Conservation (phyloP, 2,797 vertebrate species). For the Rhinichthys osculus region DNA sequence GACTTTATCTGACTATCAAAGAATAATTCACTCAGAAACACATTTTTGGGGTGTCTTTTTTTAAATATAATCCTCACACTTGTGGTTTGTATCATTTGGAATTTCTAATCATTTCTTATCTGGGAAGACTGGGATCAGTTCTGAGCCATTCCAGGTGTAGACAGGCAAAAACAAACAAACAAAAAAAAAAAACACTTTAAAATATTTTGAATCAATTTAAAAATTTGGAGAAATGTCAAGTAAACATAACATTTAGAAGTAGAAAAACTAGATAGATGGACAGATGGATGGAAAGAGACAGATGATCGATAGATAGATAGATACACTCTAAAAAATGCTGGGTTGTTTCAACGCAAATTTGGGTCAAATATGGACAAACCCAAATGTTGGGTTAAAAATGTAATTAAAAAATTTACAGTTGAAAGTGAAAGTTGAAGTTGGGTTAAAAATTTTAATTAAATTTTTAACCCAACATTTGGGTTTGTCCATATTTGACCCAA, state of each 20-base stretch:
- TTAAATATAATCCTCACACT: not conserved
- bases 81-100: not conserved
- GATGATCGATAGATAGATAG: not conserved
- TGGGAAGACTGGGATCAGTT: not conserved
- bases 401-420: too few species aligned
- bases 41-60: not conserved
- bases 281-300: too few species aligned
- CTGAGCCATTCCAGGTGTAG: not conserved
- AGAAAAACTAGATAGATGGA: not conserved
- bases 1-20: conserved; percentile 1
- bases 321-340: too few species aligned
- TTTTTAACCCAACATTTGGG: too few species aligned
- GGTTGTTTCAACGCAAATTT: too few species aligned
- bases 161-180: not conserved
- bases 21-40: not conserved
- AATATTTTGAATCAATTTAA: not conserved
- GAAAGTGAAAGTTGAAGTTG: too few species aligned
- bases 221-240: not conserved
- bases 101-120: not conserved
- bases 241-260: not conserved
- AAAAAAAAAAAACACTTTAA: too few species aligned
- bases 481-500: too few species aligned
- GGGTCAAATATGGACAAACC: too few species aligned
- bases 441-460: too few species aligned
- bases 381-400: too few species aligned